phyloP scores from a whole-genome alignment of 2,797 vertebrate species.

The Sebastes nivosus region DNA sequence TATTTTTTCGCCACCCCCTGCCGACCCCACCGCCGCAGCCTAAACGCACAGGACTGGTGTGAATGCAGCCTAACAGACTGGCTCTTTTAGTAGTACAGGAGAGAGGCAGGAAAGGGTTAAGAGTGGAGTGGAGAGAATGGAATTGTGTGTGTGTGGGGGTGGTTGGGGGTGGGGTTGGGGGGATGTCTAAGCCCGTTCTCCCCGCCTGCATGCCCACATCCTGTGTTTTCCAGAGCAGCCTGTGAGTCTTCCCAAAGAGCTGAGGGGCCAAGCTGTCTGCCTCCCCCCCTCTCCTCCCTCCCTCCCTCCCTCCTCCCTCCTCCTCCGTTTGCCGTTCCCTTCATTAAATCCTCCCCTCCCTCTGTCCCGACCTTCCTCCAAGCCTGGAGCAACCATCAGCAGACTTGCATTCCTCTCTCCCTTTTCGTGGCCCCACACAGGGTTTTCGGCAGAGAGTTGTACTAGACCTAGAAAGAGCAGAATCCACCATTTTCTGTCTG shows the following conservation, averaged over 20 bases:
- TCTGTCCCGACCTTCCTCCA: constrained; percentile 69
- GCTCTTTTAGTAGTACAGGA: not conserved
- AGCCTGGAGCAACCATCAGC: constrained; percentile 79
- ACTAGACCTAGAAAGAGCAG: constrained; percentile 22
- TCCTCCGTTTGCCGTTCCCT: constrained; percentile 56
- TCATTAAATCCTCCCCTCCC: constrained; percentile 75
- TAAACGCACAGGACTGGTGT: not conserved
- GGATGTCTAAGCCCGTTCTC: constrained; percentile 69
- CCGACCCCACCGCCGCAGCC: not conserved
- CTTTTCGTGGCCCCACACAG: constrained; percentile 76
- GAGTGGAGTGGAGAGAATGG: constrained; percentile 53
- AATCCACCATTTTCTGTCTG: constrained; percentile 29
- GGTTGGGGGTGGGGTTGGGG: constrained; percentile 51
- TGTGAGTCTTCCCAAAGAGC: constrained; percentile 81
- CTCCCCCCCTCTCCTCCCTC: constrained; percentile 9
- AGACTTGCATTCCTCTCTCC: constrained; percentile 78
- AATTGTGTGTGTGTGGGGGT: constrained; percentile 33
- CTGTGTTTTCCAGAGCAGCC: constrained; percentile 84
- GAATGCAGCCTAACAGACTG: not conserved
- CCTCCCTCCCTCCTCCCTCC: constrained; percentile 31
- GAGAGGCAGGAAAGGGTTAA: constrained; percentile 75
- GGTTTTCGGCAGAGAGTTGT: constrained; percentile 47
- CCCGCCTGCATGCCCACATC: constrained; percentile 82
- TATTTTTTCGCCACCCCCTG: not conserved
- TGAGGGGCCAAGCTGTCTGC: constrained; percentile 85